phyloP scores from a whole-genome alignment of 1,140 invertebrate genomes.

The Apis laboriosa region DNA sequence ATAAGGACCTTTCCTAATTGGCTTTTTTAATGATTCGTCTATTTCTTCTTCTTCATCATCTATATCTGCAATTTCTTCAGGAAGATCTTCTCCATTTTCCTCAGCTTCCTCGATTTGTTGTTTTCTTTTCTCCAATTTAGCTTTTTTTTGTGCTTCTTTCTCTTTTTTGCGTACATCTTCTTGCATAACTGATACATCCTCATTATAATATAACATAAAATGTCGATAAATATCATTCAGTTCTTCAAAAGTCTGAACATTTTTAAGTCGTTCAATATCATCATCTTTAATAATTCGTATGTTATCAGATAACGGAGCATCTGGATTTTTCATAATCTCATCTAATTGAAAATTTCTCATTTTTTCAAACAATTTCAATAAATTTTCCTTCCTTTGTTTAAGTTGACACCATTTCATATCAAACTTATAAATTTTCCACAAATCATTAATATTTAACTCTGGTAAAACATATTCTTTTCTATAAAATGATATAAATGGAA shows the following conservation, averaged over 20 bases:
- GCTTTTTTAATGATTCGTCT: constrained; percentile 89
- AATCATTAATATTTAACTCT: constrained; percentile 95
- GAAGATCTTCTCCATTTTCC: constrained; percentile 83
- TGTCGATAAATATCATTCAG: constrained; percentile 96
- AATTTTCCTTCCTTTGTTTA: constrained; percentile 91
- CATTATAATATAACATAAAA: constrained; percentile 95
- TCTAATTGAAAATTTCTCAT: constrained; percentile 96
- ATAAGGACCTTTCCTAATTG: constrained; percentile 93
- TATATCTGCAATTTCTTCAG: constrained; percentile 78
- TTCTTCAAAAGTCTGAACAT: constrained; percentile 94
- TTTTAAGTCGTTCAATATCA: constrained; percentile 91
- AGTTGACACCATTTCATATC: constrained; percentile 99
- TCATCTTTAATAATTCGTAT: constrained; percentile 92
- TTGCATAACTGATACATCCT: constrained; percentile 93
- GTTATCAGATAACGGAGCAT: constrained; percentile 91
- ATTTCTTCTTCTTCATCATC: constrained; percentile 83
- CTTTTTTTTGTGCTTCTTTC: constrained; percentile 81
- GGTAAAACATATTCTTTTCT: constrained; percentile 98
- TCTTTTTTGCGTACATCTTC: constrained; percentile 84
- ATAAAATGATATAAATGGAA: constrained; percentile 99
- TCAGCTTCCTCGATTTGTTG: constrained; percentile 82
- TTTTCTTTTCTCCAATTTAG: constrained; percentile 73
- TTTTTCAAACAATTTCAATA: constrained; percentile 92
- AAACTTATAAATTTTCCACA: constrained; percentile 98
- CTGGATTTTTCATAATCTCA: constrained; percentile 90